Base-by-base conservation (phyloP, 2,888 invertebrate species). In the Scaptomyza tumidula region DNA sequence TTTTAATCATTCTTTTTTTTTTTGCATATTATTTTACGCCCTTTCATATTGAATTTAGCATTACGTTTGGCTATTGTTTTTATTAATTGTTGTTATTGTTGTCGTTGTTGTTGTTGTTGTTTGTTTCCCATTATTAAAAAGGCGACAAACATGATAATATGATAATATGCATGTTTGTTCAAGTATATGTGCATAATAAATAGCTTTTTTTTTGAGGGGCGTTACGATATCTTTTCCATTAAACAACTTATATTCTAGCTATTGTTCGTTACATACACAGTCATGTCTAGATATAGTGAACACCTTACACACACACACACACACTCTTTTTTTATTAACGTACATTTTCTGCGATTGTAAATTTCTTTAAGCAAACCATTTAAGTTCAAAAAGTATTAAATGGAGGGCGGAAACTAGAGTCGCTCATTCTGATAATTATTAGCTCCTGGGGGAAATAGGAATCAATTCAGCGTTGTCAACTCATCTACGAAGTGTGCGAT, bases 51-150 rank as follows among this genome's bases (percentile, higher is more conserved):
- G 6, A 46, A 10, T 27, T 61, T 31, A 9, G 35, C 27, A 14
- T 49, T 60, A 13, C 14, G 27, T 41, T 39, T 6, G 7, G 24
- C 60, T 10, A 61, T 61, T 48, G 33, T 58, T 6, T 5, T n/a
- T 35, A n/a, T 35, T 16, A 10, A 19, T 33, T 35, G 35, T 33
- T 33, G 10, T 10, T 13, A 2, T 39, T 39, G n/a, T 14, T 14
- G 2, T 24, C 37, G 7, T 39, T 44, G 10, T 10, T 13, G 6
- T 39, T 39, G n/a, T 14, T 14, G 2, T 24, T 43, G 7, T 39
- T 44, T 48, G 9, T 59, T 41, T 69, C 35, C 45, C 46, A 61
- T 52, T 60, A n/a, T 61, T 56, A 31, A 55, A 10, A 24, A 10
- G 16, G 48, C 33, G 29, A 33, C 43, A 48, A 46, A 29, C 27